A percentile compares a stretch with the other conserved stretches of the same genome.
phyloP scores from a whole-genome alignment of 2,888 invertebrate genomes.

The Caenorhabditis auriculariae region DNA sequence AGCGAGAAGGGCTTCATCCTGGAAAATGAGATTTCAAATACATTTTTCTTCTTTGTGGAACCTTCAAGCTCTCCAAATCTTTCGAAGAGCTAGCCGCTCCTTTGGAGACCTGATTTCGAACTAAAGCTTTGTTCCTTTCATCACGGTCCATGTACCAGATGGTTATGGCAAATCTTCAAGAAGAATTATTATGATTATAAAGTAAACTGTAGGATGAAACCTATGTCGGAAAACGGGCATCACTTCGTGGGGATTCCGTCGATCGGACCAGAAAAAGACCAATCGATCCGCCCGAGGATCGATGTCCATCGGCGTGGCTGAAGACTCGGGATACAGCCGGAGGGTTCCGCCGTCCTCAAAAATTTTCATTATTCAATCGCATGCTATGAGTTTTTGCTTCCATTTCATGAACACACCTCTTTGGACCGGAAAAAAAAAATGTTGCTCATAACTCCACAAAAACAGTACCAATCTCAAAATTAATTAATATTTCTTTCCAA shows the following conservation, averaged over 20 bases:
- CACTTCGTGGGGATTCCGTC: constrained; percentile 94
- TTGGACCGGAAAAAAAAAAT: background rate
- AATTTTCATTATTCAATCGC: background rate
- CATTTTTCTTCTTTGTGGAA: too few relatives aligned
- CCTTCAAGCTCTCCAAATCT: too few relatives aligned
- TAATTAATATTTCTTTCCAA: background rate
- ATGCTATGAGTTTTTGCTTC: constrained; percentile 1
- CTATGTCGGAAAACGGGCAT: constrained; percentile 85
- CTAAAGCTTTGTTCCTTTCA: constrained; percentile 27
- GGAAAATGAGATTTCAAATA: too few relatives aligned
- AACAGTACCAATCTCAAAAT: constrained; percentile 3
- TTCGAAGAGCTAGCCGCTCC: background rate
- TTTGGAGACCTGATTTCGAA: background rate
- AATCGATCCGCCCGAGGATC: constrained; percentile 89
- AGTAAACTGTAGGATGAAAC: constrained; percentile 57
- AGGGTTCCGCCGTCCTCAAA: constrained; percentile 77
- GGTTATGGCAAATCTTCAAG: constrained; percentile 57
- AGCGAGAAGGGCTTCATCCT: too few relatives aligned
- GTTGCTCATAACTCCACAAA: background rate
- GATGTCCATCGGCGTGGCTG: constrained; percentile 80
- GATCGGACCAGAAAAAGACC: constrained; percentile 95
- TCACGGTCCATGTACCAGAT: constrained; percentile 51
- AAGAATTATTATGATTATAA: background rate
- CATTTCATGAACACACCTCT: constrained; percentile 1
- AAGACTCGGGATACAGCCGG: constrained; percentile 87